Evolutionary conservation across 2,113 vertebrate species (phyloP).

Genomic region (Formicarius rufipectus): DNA sequence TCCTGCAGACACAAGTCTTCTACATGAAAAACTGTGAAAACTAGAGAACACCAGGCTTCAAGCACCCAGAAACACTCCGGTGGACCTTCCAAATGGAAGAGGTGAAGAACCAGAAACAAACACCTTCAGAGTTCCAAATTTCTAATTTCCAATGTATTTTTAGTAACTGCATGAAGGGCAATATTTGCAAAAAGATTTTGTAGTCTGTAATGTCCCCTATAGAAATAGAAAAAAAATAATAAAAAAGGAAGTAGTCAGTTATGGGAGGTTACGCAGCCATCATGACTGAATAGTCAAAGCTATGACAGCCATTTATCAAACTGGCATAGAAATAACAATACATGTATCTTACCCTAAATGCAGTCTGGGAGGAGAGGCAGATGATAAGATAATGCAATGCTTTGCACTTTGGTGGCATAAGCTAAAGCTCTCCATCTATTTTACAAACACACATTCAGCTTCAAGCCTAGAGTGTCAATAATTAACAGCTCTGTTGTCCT

Average conservation of each 20-base stretch:
- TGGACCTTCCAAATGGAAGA: neutral
- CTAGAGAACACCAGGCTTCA: neutral
- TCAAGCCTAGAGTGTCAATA: neutral
- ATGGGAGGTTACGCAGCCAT: constrained; percentile 18
- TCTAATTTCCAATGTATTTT: neutral
- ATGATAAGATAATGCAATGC: neutral
- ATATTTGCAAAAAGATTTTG: neutral
- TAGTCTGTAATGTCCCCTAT: neutral
- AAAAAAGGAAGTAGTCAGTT: neutral
- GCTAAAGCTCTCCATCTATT: neutral
- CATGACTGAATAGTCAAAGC: constrained; percentile 30
- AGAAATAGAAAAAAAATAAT: neutral
- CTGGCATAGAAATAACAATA: constrained; percentile 8
- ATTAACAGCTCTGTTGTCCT: neutral
- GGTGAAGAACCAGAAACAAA: neutral
- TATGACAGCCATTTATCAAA: constrained; percentile 33
- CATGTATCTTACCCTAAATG: constrained; percentile 6
- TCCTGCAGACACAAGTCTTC: neutral
- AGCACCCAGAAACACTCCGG: neutral
- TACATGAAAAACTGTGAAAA: neutral
- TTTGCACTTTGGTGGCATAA: neutral
- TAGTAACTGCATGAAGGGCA: neutral
- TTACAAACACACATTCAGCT: neutral
- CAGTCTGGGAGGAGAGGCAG: neutral
- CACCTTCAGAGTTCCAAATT: neutral